phyloP scores from a whole-genome alignment of 1,140 invertebrate species.

The Portunus trituberculatus region DNA sequence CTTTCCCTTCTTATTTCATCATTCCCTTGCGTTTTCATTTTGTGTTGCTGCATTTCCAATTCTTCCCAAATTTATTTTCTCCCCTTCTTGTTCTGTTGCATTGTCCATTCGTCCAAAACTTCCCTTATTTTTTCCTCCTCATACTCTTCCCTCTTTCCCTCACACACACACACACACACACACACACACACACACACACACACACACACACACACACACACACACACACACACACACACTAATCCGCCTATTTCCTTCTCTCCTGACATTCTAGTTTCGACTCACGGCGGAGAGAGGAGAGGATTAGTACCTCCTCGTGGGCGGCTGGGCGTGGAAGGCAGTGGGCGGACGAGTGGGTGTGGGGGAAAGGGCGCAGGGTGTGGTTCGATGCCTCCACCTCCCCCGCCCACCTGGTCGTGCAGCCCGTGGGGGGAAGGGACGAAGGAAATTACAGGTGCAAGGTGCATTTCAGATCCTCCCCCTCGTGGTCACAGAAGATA shows the following conservation, averaged over 20 bases:
- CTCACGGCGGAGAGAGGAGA: conserved; percentile 21
- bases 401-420: conserved; percentile 45
- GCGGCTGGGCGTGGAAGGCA: conserved; percentile 7
- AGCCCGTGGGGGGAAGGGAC: conserved; percentile 39
- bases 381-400: conserved; percentile 57
- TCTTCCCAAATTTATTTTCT: too few species aligned
- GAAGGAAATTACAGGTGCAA: conserved; percentile 49
- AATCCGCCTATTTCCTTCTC: not conserved
- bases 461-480: conserved; percentile 55
- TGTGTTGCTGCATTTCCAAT: too few species aligned
- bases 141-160: not conserved
- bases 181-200: not conserved
- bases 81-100: too few species aligned
- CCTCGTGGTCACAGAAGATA: conserved; percentile 57
- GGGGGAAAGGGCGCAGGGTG: conserved; percentile 34
- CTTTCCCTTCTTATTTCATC: too few species aligned
- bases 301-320: not conserved
- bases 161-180: not conserved
- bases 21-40: too few species aligned
- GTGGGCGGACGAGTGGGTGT: conserved; percentile 52
- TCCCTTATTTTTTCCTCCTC: not conserved
- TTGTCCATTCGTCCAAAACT: not conserved
- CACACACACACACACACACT: not conserved
- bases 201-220: not conserved
- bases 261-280: conserved; percentile 36